Evolutionary conservation across 2,888 invertebrate genomes (phyloP), one percentile per base, ranked within the genome.

Genomic region (Sericinus montela): DNA sequence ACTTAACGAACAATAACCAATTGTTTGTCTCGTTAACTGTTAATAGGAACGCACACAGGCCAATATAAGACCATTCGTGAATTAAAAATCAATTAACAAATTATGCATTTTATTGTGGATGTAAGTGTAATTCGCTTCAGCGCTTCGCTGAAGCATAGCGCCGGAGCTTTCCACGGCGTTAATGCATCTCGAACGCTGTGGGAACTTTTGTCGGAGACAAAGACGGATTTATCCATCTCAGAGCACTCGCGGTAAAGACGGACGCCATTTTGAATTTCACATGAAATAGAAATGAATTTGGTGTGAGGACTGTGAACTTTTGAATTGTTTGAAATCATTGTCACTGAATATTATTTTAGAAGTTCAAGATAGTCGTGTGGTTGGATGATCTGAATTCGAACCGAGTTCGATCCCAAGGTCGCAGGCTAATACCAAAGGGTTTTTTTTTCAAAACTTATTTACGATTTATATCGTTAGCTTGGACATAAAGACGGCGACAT

Each of bases 111-210:
- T 9, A 14, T 29, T 6, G n/a, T 37, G 37, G 5, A 10, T n/a
- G 5, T 4, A 37, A 37, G 37, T 37, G 37, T 37, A 37, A 35
- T 13, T 14, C 29, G 25, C 35, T 36, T 36, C 25, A 7, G 25
- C 15, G 14, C 16, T 28, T 34, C 35, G 28, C 15, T 36, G 35
- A 36, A 36, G 36, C 36, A 16, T 28, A 28, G 28, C 29, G 9
- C 25, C 35, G n/a, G 16, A 19, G 15, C 16, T 44, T 44, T 13
- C 44, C 34, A 8, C 35, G 34, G n/a, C 43, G 14, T 25, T 35
- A 43, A 43, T 43, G 39, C 15, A 39, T 25, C 39, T 29, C 14
- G 39, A 39, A 39, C 9, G 28, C 11, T 36, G 44, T 44, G 44
- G 29, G 44, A 37, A 37, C 29, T 37, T 44, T 29, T 16, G 11